Evolutionary conservation across 2,888 invertebrate species (phyloP), one percentile per base, ranked within the genome.

Genomic region (Mystacides longicornis): DNA sequence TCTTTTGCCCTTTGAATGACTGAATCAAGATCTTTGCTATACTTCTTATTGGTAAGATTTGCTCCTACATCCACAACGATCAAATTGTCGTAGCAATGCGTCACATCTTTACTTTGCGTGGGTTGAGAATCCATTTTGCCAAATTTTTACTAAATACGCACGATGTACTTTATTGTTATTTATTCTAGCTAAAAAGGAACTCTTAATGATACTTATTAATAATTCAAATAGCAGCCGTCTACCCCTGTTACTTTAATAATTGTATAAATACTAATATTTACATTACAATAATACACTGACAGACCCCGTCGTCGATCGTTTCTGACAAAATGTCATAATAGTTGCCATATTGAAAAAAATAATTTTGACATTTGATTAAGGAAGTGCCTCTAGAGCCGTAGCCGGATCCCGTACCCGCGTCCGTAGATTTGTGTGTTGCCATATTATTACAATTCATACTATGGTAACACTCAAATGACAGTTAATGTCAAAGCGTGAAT

Each of bases 21-120:
- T 58, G 89, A 87, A 75, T 94, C 93, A 69, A 94, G 80, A 79
- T 95, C 94, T 71, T 92, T 83, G 69, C 86, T 84, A 73, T 90
- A 94, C 74, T 94, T 94, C 73, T 93, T 93, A 74, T 93, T 93
- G 22, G 92, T 93, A 67, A 94, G 78, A 82, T 94, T 94, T 58
- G 93, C 93, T 65, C 93, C 93, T 63, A 91, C 86, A 74, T 94
- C 94, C 63, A 93, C 87, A 66, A 94, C 83, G 72, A 93, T 89
- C 71, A 94, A 87, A 76, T 92, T 92, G 72, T 93, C 92, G 69
- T 89, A 91, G 71, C 88, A 91, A 67, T 87, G 84, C 71, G 86
- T 85, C 83, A 90, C 83, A 59, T 71, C 68, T 37, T 49, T 54
- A 37, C 58, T 58, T 52, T 58, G 58, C 58, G 58, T 58, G 58